These are phyloP conservation scores for Saturnia japonica DNA, from an alignment of 2,888 invertebrate species.

Conservation along the genomic window DNA sequence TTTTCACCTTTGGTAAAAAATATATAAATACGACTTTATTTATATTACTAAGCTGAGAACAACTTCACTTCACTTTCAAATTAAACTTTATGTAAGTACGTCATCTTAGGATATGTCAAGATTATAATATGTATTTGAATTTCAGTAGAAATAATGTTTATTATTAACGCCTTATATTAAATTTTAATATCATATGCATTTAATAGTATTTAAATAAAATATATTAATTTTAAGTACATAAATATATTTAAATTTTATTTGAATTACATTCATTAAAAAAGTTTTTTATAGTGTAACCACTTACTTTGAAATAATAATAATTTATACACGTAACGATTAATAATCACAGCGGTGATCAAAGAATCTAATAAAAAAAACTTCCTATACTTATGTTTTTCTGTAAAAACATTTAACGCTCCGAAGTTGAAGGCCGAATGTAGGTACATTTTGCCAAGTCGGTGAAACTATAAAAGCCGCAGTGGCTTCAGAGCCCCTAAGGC, in stretches of 20 bases:
- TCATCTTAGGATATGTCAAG: constrained; percentile 3
- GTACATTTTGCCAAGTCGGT: too few relatives aligned
- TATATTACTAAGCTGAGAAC: not conserved
- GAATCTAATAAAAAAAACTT: not conserved
- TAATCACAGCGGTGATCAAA: not conserved
- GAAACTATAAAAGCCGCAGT: too few relatives aligned
- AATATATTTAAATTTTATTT: not conserved
- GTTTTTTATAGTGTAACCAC: not conserved
- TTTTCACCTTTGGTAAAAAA: too few relatives aligned
- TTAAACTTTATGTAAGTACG: not conserved
- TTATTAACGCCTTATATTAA: not conserved
- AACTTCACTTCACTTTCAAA: not conserved
- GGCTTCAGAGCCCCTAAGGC: too few relatives aligned
- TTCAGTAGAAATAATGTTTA: constrained; percentile 9
- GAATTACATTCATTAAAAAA: not conserved
- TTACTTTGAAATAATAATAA: not conserved
- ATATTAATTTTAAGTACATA: not conserved
- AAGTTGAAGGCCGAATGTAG: too few relatives aligned
- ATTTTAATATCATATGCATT: constrained; percentile 9
- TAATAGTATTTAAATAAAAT: constrained; percentile 7
- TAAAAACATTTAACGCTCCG: too few relatives aligned
- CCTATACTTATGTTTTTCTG: too few relatives aligned
- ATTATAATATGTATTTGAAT: not conserved
- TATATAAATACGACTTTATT: not conserved
- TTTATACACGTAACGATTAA: not conserved